Conservation (phyloP, 2,113 vertebrate genomes). For the Hemicordylus capensis region DNA sequence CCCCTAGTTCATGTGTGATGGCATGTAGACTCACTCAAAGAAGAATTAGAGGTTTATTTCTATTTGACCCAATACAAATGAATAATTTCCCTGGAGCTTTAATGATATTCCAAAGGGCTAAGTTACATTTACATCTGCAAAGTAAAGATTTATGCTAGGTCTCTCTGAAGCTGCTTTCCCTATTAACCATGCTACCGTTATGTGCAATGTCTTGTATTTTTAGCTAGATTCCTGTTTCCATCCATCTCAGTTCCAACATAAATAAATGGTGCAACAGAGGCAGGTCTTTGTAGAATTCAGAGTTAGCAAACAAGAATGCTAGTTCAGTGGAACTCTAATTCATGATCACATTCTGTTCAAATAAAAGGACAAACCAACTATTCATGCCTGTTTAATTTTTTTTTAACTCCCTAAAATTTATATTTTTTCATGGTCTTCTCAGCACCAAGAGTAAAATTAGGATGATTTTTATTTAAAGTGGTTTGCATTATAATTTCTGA, state of each 20-base stretch:
- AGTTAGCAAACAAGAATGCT: constrained; percentile 44
- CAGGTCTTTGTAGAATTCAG: constrained; percentile 53
- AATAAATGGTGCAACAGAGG: constrained; percentile 62
- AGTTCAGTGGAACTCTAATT: constrained; percentile 57
- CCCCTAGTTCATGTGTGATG: background rate
- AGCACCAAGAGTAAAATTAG: constrained; percentile 36
- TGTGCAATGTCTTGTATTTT: constrained; percentile 49
- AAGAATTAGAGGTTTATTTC: constrained; percentile 39
- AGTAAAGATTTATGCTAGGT: constrained; percentile 54
- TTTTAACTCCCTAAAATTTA: background rate
- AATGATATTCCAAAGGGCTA: constrained; percentile 54
- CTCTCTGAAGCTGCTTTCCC: constrained; percentile 54
- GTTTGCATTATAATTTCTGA: background rate
- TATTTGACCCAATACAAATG: constrained; percentile 37
- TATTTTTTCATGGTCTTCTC: background rate
- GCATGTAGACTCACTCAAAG: background rate
- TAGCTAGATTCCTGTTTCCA: constrained; percentile 57
- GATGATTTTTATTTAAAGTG: background rate
- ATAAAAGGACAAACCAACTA: constrained; percentile 67
- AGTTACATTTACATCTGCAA: constrained; percentile 48
- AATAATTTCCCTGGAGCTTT: constrained; percentile 51
- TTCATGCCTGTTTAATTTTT: constrained; percentile 20
- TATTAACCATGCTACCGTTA: constrained; percentile 60
- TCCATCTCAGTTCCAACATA: constrained; percentile 58
- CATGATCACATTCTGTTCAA: constrained; percentile 61